Evolutionary conservation across 2,113 vertebrate species (phyloP).

Genomic region (Chitala chitala): DNA sequence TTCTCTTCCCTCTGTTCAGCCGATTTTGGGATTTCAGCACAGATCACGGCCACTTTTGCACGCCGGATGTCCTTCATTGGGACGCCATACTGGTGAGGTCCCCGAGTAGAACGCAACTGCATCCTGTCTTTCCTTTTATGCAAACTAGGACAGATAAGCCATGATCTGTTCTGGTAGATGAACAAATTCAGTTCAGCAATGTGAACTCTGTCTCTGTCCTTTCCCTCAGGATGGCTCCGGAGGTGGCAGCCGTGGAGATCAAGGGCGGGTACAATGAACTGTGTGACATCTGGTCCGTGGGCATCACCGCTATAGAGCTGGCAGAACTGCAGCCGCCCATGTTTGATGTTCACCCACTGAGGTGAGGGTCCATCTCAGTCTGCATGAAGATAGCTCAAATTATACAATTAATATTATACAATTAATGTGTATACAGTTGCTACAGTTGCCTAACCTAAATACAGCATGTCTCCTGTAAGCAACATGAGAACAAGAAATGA

Average conservation of each 20-base stretch:
- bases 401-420: too few species aligned
- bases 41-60: slow-evolving; percentile 83
- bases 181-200: neutral
- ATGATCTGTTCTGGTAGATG: neutral
- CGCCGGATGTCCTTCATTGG: slow-evolving; percentile 86
- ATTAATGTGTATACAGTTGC: too few species aligned
- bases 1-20: slow-evolving; percentile 52
- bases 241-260: slow-evolving; percentile 83
- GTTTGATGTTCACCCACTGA: slow-evolving; percentile 82
- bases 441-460: too few species aligned
- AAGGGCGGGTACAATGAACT: slow-evolving; percentile 86
- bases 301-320: slow-evolving; percentile 86
- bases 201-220: neutral
- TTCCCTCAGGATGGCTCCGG: slow-evolving; percentile 81
- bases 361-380: slow-evolving; percentile 52
- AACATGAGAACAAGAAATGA: neutral
- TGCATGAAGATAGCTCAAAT: too few species aligned
- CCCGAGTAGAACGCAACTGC: neutral
- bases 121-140: neutral
- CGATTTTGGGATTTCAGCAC: slow-evolving; percentile 86
- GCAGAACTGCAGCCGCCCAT: slow-evolving; percentile 78
- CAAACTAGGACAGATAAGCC: too few species aligned
- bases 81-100: slow-evolving; percentile 81
- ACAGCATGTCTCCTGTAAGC: too few species aligned
- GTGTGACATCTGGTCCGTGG: slow-evolving; percentile 88